A percentile compares a stretch with the other conserved stretches of the same genome.
These are phyloP conservation scores for Neocrepidodera transversa DNA, from an alignment of 2,888 invertebrate species.

Conservation along the genomic window DNA sequence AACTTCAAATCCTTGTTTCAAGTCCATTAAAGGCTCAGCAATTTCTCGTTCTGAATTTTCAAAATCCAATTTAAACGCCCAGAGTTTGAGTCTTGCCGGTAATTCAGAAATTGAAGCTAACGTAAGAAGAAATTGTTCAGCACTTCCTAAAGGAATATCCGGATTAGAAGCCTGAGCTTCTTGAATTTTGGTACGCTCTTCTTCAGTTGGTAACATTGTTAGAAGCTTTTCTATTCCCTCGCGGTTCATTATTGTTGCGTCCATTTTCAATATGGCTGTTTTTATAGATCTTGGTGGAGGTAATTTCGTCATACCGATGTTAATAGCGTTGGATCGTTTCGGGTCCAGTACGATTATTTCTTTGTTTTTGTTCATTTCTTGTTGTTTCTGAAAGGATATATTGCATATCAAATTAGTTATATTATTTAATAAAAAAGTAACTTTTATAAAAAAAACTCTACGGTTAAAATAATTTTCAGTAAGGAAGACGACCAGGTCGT, in stretches of 20 bases:
- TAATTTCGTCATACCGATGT: slow-evolving; percentile 98
- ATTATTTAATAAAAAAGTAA: no score
- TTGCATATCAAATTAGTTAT: no score
- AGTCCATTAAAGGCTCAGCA: slow-evolving; percentile 97
- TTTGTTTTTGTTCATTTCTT: slow-evolving; percentile 84
- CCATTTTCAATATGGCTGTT: slow-evolving; percentile 99
- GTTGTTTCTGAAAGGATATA: slow-evolving; percentile 79
- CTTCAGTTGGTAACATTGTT: slow-evolving; percentile 96
- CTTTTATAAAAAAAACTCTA: no score
- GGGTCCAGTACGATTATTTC: slow-evolving; percentile 94
- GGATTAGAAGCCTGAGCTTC: slow-evolving; percentile 94
- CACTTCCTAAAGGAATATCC: slow-evolving; percentile 90
- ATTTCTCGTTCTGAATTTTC: slow-evolving; percentile 98
- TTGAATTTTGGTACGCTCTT: slow-evolving; percentile 91
- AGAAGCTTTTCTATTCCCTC: slow-evolving; percentile 98
- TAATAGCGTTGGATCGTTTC: slow-evolving; percentile 98
- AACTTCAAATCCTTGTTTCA: slow-evolving; percentile 95
- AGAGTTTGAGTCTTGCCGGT: slow-evolving; percentile 89
- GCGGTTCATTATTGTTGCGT: slow-evolving; percentile 95
- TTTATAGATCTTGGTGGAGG: slow-evolving; percentile 98
- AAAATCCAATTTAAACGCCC: slow-evolving; percentile 99
- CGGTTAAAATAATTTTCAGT: no score
- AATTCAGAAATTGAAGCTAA: slow-evolving; percentile 95
- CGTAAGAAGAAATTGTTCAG: slow-evolving; percentile 98
- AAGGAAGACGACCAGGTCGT: no score